Percentiles rank a stretch among this genome's conserved stretches.
Conservation (phyloP, 2,797 vertebrate species). For the Eurystomus glaucurus region DNA sequence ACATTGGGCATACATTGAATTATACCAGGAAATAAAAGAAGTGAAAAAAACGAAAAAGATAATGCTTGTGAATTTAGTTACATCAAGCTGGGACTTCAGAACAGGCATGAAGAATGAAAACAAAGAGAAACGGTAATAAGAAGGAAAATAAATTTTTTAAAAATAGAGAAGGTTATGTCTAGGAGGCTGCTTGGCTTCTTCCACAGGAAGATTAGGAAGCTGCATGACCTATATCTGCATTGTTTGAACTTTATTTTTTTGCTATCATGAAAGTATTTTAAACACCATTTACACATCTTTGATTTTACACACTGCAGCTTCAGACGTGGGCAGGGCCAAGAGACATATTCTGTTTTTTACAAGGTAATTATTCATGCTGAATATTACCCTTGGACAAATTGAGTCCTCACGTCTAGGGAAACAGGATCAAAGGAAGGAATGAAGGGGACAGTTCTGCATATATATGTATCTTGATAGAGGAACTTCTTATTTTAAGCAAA, state of each 20-base stretch:
- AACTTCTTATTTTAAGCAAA: constrained; percentile 40
- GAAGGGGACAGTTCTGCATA: not conserved
- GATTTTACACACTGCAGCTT: not conserved
- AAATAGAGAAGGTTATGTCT: not conserved
- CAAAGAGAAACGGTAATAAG: not conserved
- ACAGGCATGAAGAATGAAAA: not conserved
- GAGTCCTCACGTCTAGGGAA: not conserved
- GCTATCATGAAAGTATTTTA: not conserved
- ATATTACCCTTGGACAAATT: not conserved
- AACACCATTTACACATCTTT: not conserved
- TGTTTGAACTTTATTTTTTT: not conserved
- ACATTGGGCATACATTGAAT: not conserved
- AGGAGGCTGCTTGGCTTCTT: not conserved
- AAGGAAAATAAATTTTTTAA: not conserved
- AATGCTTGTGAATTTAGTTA: not conserved
- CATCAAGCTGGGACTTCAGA: not conserved
- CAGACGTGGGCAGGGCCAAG: not conserved
- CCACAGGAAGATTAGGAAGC: not conserved
- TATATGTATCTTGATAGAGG: not conserved
- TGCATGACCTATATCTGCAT: not conserved
- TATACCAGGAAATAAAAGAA: not conserved
- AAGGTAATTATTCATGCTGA: not conserved
- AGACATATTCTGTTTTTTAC: not conserved
- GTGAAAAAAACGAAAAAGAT: not conserved
- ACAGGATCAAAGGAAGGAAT: not conserved